Evolutionary conservation across 1,140 invertebrate species (phyloP).

Genomic region (Apolygus lucorum): DNA sequence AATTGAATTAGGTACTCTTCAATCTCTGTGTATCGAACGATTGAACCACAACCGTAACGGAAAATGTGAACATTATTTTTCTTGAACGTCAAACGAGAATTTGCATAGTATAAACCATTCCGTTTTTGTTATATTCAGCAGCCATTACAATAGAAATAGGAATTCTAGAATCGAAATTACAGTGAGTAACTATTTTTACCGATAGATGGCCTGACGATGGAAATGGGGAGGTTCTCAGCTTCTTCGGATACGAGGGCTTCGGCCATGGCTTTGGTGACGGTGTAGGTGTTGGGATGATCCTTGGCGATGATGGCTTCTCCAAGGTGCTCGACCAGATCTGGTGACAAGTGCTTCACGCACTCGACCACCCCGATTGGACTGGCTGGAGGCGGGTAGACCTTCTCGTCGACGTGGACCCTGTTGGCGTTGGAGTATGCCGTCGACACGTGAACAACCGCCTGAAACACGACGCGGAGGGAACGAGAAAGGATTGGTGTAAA

Average conservation of each 20-base stretch:
- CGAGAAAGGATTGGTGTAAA: background rate
- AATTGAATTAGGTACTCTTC: too few relatives aligned
- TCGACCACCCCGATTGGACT: slow-evolving; percentile 53
- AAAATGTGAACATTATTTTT: too few relatives aligned
- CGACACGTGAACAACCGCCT: slow-evolving; percentile 76
- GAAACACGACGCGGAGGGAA: slow-evolving; percentile 20
- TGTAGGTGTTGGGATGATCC: slow-evolving; percentile 82
- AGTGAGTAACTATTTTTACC: too few relatives aligned
- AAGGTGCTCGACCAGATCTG: slow-evolving; percentile 49
- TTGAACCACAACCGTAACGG: too few relatives aligned
- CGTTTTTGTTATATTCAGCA: too few relatives aligned
- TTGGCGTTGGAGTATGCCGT: slow-evolving; percentile 82
- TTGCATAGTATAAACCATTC: too few relatives aligned
- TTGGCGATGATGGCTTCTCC: slow-evolving; percentile 45
- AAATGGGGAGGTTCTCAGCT: slow-evolving; percentile 58
- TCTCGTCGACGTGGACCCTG: slow-evolving; percentile 55
- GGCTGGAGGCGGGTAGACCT: slow-evolving; percentile 58
- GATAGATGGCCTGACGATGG: slow-evolving; percentile 88
- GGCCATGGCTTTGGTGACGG: slow-evolving; percentile 74
- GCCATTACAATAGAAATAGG: too few relatives aligned
- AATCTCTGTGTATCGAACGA: too few relatives aligned
- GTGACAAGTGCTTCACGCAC: slow-evolving; percentile 49
- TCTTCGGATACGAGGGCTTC: slow-evolving; percentile 62
- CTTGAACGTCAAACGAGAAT: too few relatives aligned
- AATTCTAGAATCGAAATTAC: too few relatives aligned